Base-by-base conservation (phyloP, 2,797 vertebrate genomes). In the Buphagus erythrorhynchus region DNA sequence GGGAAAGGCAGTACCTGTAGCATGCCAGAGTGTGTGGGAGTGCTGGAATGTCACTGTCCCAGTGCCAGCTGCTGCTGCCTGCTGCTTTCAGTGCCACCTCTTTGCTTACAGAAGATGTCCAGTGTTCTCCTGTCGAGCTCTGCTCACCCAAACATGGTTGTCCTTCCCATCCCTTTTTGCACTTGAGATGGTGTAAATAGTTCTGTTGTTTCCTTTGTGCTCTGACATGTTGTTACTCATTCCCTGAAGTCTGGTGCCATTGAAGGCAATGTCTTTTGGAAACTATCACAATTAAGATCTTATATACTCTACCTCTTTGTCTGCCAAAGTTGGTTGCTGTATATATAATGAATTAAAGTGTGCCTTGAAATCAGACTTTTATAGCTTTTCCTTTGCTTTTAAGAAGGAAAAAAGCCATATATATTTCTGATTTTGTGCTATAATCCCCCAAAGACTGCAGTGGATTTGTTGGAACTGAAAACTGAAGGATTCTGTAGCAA, bases 321-420 rank as follows among this genome's bases (percentile, higher is more conserved):
- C 43, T 86, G 57, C 78, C 51, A 35, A 73, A 79, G 90, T 12
- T 87, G 58, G 46, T 87, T 83, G 88, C 38, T 94, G 38, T 94
- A 3, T 93, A 33, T 92, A 46, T 61, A 4, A n/a, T 29, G 5
- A 89, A 97, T 94, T 95, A 91, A 95, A 94, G 19, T 7, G 91
- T 96, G 91, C 87, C 91, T 97, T 88, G 67, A 77, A 91, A 86
- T 88, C 43, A 46, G 55, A 82, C 28, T 35, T 91, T 31, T 86
- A 65, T 10, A 84, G 59, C 61, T 92, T 90, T 86, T 77, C 62
- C 21, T 28, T 88, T 89, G 52, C 48, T 45, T 91, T 84, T 46
- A 24, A 80, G 61, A 78, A 93, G 95, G 78, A 36, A 77, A 77
- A 85, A 86, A 86, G 89, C 75, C 58, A 42, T 86, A 16, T 61